Evolutionary conservation across 2,888 invertebrate genomes (phyloP).

Genomic region (Rugalucina vietnamica): DNA sequence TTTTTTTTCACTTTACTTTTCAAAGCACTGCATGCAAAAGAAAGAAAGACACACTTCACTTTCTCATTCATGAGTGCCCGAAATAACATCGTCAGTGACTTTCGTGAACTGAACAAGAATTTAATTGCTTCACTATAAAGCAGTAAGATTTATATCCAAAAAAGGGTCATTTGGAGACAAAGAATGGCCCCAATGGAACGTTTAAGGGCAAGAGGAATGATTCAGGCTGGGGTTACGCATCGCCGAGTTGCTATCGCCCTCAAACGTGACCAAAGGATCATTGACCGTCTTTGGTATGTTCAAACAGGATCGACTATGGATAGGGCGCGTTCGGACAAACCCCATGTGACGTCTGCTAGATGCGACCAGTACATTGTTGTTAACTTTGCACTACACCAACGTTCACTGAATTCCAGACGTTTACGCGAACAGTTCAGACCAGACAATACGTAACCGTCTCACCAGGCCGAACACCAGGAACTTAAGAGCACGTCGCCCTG

Average conservation of each 20-base stretch:
- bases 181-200: neutral
- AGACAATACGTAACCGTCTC: neutral
- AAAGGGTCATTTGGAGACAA: neutral
- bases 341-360: neutral
- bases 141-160: no score
- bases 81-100: neutral
- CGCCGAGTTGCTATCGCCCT: neutral
- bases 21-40: neutral
- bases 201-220: neutral
- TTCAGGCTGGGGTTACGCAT: no score
- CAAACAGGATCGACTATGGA: neutral
- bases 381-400: neutral
- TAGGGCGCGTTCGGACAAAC: neutral
- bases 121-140: neutral
- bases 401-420: neutral
- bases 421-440: neutral
- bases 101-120: neutral
- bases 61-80: neutral
- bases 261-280: neutral
- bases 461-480: no score
- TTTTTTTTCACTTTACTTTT: neutral
- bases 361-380: neutral
- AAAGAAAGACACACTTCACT: neutral
- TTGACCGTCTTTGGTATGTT: neutral
- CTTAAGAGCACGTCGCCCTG: neutral